These are phyloP conservation scores for Nemotelus pantherinus DNA, from an alignment of 2,888 invertebrate species.

Conservation along the genomic window DNA sequence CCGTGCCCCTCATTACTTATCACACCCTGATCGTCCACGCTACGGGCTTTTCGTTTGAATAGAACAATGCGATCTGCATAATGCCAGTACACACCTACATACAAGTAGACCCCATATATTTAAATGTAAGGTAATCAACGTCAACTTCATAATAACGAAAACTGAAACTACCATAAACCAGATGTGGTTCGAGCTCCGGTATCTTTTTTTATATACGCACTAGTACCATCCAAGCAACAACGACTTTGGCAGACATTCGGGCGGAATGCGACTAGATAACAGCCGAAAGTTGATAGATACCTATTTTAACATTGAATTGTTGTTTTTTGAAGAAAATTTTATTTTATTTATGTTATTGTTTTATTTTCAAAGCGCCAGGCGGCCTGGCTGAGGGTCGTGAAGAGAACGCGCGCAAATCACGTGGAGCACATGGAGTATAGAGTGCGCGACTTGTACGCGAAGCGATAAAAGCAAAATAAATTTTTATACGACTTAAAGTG, in stretches of 20 bases:
- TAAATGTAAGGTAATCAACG: slow-evolving; percentile 22
- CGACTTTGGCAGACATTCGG: slow-evolving; percentile 31
- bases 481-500: too few species aligned
- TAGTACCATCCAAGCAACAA: background rate
- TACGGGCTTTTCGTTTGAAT: background rate
- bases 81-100: background rate
- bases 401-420: background rate
- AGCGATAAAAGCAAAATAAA: too few species aligned
- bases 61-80: too few species aligned
- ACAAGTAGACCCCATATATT: background rate
- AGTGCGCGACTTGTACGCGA: too few species aligned
- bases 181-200: background rate
- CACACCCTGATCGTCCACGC: background rate
- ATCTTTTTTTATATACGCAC: background rate
- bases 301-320: slow-evolving; percentile 16
- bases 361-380: slow-evolving; percentile 27
- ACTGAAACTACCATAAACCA: background rate
- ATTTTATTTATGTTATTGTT: too few species aligned
- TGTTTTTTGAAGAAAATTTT: too few species aligned
- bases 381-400: slow-evolving; percentile 10
- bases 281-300: background rate
- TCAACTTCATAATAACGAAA: slow-evolving; percentile 19
- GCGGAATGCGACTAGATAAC: slow-evolving; percentile 27
- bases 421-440: too few species aligned
- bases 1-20: slow-evolving; percentile 33